Base-by-base conservation (phyloP, 2,797 vertebrate species). In the Stomatorhinus walkeri region DNA sequence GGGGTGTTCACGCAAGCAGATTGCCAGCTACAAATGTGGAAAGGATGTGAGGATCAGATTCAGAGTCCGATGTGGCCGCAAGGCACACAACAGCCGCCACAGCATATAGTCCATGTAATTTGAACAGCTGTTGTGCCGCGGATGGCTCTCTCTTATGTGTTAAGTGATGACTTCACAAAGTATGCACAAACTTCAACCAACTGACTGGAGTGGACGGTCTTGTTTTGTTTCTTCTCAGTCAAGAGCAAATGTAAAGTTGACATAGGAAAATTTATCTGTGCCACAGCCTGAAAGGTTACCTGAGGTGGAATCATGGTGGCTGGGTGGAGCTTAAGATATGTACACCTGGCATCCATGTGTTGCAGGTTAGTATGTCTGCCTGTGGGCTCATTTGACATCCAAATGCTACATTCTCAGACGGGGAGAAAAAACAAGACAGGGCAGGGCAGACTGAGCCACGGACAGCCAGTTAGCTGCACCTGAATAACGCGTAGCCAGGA, bases 361-460 rank as follows among this genome's bases (percentile, higher is more conserved):
- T 43, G 52, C 40, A 56, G 85, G 52, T 87, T 54, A 28, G 24
- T 56, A n/a, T 87, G 3, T 52, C 22, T 56, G 85, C 28, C 28
- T 87, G 16, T 36, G 40, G 16, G 85, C 12, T 54, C 10, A n/a
- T 87, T 59, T 54, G 14, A 87, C 24, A n/a, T 87, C 28, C 52
- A 87, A 87, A 87, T 36, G 49, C 19, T 56, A 24, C 81, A 51
- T 84, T 84, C 46, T 84, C 81, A 84, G 81, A 84, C n/a, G 9
- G 9, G 22, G 81, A 84, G 40, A 51, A n/a, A 84, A 84, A 24
- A 72, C 64, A 72, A 43, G 36, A 22, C 14, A 6, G 16, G n/a
- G 14, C 3, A 0, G 22, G 4, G 48, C 85, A 40, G 85, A 59
- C 24, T 36, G 51, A 5, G 52, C 12, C 24, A 12, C 0, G 51